Conservation (phyloP, 2,888 invertebrate genomes). For the Copidosoma aretas region DNA sequence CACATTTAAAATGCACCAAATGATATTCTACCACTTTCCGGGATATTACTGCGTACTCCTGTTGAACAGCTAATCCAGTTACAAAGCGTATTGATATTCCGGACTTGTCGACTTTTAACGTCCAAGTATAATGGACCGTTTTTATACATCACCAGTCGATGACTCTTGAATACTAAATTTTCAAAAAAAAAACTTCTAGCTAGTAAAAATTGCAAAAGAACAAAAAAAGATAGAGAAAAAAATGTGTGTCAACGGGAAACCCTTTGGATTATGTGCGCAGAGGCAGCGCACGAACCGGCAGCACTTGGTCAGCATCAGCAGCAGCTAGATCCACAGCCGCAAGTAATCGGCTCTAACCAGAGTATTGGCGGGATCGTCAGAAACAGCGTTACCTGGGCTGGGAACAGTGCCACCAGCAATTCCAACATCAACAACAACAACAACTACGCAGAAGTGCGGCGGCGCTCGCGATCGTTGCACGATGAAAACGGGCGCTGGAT, state of each 20-base stretch:
- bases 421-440: conserved; percentile 27
- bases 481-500: conserved; percentile 60
- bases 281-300: conserved; percentile 54
- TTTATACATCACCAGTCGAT: neutral
- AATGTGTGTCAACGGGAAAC: conserved; percentile 58
- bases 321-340: conserved; percentile 13
- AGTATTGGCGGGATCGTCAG: neutral
- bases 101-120: too few relatives aligned
- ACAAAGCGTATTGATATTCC: neutral
- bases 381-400: neutral
- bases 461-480: conserved; percentile 57
- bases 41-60: conserved; percentile 11
- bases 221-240: conserved; percentile 45
- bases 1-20: conserved; percentile 4
- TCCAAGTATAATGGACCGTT: too few relatives aligned
- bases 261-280: conserved; percentile 63
- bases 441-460: conserved; percentile 42
- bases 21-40: conserved; percentile 9
- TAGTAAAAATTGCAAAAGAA: conserved; percentile 21
- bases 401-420: neutral
- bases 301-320: conserved; percentile 12
- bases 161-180: neutral
- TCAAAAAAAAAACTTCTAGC: neutral
- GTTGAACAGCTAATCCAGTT: neutral
- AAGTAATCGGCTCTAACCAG: neutral